Base-by-base conservation (phyloP, 2,113 vertebrate genomes). In the Azemiops feae region DNA sequence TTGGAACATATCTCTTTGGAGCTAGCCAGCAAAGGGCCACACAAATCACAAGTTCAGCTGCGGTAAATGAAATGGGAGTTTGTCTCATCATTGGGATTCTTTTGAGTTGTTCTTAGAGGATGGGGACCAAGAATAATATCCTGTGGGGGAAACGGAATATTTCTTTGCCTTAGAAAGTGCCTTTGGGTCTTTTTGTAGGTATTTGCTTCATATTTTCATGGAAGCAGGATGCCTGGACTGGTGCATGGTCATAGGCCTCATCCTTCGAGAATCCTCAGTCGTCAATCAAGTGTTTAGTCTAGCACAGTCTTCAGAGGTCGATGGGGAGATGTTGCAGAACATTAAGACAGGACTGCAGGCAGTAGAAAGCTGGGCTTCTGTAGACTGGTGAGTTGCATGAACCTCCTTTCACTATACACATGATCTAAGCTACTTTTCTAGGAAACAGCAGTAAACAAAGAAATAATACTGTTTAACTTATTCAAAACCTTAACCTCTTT, bases 1-100 rank as follows among this genome's bases (percentile, higher is more conserved):
- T 96, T 99, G 92, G 99, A 99, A 96, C 99, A 99, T 97, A 98
- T 99, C 95, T 99, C 99, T 95, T 98, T 99, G 97, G 99, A 99
- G 95, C 95, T 99, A 95, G 99, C 99, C 57, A 99, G 99, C 97
- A 99, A 99, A 97, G 99, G 99, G 16, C 99, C 99, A 0, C 99
- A 99, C 96, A 99, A 98, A 96, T 99, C 99, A 3, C 99, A 99
- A 96, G 98, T 99, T 95, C 99, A 99, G 97, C 98, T 99, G 93
- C 98, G 99, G 99, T 99, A 96, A 98, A 98, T 96, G 43, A 90
- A 0, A 0, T 16, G 0, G 25, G 0, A 45, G n/a, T 74, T 88
- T 69, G 30, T 54, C 9, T 92, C 55, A 18, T n/a, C 74, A 47
- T 55, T 12, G 43, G 25, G 94, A 88, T 69, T 58, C 22, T 0